These are phyloP conservation scores for Cyphomyrmex costatus DNA, from an alignment of 1,140 invertebrate species.

Conservation along the genomic window DNA sequence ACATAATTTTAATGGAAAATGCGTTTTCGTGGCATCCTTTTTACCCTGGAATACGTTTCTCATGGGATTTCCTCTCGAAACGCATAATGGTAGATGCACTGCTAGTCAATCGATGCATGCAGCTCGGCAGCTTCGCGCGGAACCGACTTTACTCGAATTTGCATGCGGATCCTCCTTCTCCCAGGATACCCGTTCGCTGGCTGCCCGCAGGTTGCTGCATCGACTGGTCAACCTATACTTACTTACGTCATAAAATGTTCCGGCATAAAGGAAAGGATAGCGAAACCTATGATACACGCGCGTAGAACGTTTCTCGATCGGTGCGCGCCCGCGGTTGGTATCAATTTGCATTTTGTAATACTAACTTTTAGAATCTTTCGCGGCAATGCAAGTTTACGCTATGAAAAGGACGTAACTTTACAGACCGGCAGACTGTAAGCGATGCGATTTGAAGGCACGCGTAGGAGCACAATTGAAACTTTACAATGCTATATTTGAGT, in stretches of 20 bases:
- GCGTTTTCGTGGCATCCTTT: neutral
- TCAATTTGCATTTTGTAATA: slow-evolving; percentile 60
- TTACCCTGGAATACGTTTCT: slow-evolving; percentile 32
- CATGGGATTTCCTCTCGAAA: slow-evolving; percentile 52
- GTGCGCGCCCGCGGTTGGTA: slow-evolving; percentile 37
- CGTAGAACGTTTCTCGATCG: slow-evolving; percentile 28
- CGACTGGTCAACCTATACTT: slow-evolving; percentile 63
- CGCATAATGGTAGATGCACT: slow-evolving; percentile 51
- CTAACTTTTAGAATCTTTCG: slow-evolving; percentile 48
- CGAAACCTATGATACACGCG: slow-evolving; percentile 43
- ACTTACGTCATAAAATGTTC: slow-evolving; percentile 63
- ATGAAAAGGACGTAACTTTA: slow-evolving; percentile 38
- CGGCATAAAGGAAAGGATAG: slow-evolving; percentile 52
- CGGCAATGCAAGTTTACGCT: slow-evolving; percentile 37
- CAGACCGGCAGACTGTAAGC: slow-evolving; percentile 38
- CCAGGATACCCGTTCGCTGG: slow-evolving; percentile 53
- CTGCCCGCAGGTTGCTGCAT: slow-evolving; percentile 61
- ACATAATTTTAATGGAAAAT: slow-evolving; percentile 34
- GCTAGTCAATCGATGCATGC: slow-evolving; percentile 57
- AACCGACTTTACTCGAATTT: slow-evolving; percentile 71
- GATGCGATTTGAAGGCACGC: slow-evolving; percentile 9
- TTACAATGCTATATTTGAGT: slow-evolving; percentile 28
- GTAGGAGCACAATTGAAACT: slow-evolving; percentile 36
- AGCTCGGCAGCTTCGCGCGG: slow-evolving; percentile 54
- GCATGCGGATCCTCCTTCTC: slow-evolving; percentile 70